A percentile compares a stretch with the other conserved stretches of the same genome.
These are phyloP conservation scores for Datnioides undecimradiatus DNA, from an alignment of 2,113 vertebrate species.

Conservation along the genomic window DNA sequence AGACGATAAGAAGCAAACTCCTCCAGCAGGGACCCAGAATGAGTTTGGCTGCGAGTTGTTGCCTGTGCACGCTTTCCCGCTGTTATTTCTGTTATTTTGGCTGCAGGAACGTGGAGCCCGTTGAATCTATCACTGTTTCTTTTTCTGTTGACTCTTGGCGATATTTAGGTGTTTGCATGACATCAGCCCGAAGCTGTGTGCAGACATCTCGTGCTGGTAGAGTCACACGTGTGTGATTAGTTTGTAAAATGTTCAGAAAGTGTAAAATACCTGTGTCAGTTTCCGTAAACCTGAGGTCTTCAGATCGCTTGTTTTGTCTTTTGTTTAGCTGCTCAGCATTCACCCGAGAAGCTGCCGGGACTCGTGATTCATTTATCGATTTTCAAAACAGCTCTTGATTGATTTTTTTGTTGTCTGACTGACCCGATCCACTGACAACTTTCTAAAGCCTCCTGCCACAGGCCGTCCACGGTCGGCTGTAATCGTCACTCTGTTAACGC, in stretches of 20 bases:
- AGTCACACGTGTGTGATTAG: neutral
- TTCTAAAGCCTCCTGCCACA: neutral
- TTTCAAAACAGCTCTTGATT: neutral
- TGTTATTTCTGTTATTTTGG: neutral
- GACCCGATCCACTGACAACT: no score
- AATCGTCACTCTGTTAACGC: neutral
- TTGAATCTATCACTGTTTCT: neutral
- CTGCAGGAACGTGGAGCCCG: neutral
- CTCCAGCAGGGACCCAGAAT: neutral
- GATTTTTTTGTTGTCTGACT: neutral
- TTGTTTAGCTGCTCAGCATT: no score
- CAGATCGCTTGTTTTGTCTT: neutral
- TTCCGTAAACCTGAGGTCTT: neutral
- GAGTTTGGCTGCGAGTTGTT: neutral
- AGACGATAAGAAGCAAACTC: neutral
- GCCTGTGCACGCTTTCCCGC: neutral
- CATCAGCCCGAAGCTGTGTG: neutral
- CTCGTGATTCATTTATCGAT: neutral
- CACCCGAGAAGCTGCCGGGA: no score
- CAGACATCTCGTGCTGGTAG: conserved; percentile 39
- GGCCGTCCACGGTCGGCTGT: neutral
- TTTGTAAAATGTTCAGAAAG: neutral
- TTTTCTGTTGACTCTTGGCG: conserved; percentile 4
- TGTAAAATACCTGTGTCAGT: neutral
- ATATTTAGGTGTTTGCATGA: conserved; percentile 31